phyloP scores from a whole-genome alignment of 2,797 vertebrate species.

The Neoniphon sammara region DNA sequence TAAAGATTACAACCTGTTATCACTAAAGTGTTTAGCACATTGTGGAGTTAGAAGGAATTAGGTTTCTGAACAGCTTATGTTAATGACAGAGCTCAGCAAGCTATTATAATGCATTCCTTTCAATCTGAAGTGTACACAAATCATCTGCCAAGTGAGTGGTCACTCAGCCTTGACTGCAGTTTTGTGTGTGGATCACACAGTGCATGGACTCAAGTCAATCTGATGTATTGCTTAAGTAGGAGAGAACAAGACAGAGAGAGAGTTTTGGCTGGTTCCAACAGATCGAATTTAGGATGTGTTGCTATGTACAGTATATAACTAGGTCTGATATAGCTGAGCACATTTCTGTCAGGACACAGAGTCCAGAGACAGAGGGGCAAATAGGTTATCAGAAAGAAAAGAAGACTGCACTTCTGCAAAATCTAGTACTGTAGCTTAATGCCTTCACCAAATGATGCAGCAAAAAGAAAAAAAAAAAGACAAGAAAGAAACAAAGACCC shows the following conservation, averaged over 20 bases:
- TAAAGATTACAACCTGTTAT: constrained; percentile 80
- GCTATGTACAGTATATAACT: constrained; percentile 42
- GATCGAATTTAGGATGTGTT: constrained; percentile 52
- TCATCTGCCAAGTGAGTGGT: constrained; percentile 73
- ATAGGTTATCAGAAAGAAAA: constrained; percentile 72
- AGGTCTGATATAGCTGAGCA: constrained; percentile 39
- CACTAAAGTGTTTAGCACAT: constrained; percentile 75
- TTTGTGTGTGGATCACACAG: constrained; percentile 52
- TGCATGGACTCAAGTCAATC: constrained; percentile 42
- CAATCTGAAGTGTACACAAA: constrained; percentile 68
- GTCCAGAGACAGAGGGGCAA: constrained; percentile 40
- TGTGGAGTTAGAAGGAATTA: constrained; percentile 71
- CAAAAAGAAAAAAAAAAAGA: constrained; percentile 43
- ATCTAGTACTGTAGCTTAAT: constrained; percentile 79
- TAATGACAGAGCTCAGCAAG: constrained; percentile 62
- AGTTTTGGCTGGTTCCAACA: constrained; percentile 18
- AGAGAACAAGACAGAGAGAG: constrained; percentile 18
- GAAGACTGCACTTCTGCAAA: constrained; percentile 75
- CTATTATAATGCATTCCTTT: constrained; percentile 74
- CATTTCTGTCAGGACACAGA: constrained; percentile 50
- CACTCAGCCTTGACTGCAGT: constrained; percentile 68
- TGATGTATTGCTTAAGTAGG: constrained; percentile 36
- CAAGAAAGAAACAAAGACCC: constrained; percentile 65
- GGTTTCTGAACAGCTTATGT: constrained; percentile 68
- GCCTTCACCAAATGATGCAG: constrained; percentile 69